phyloP scores from a whole-genome alignment of 2,113 vertebrate species.

The Chiloscyllium plagiosum region DNA sequence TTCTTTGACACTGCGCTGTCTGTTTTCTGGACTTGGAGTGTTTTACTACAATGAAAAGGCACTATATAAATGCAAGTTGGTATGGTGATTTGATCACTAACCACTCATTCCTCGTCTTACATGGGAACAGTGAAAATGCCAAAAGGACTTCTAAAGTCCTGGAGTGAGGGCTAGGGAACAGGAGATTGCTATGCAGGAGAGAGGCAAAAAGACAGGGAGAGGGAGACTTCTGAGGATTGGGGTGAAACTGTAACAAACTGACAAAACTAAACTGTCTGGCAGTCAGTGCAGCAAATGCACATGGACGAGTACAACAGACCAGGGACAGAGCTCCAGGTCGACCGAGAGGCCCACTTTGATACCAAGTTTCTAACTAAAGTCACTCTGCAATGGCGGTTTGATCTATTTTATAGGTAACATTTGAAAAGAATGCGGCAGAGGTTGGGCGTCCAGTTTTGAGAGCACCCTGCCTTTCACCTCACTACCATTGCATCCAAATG shows the following conservation, averaged over 20 bases:
- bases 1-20: neutral
- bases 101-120: neutral
- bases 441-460: no score
- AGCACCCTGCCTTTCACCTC: no score
- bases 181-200: neutral
- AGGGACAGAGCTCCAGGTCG: no score
- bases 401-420: no score
- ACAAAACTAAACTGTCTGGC: no score
- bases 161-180: neutral
- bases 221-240: neutral
- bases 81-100: neutral
- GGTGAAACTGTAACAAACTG: neutral
- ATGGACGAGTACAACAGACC: no score
- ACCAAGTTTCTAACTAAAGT: no score
- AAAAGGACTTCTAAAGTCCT: neutral
- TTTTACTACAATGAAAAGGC: neutral
- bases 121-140: neutral
- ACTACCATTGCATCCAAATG: no score
- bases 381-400: no score
- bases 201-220: neutral
- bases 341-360: no score
- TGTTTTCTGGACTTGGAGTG: neutral
- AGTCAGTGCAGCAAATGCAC: no score
- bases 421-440: no score
- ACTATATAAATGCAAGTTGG: neutral